Base-by-base conservation (phyloP, 2,888 invertebrate species). In the Cheilosia soror region DNA sequence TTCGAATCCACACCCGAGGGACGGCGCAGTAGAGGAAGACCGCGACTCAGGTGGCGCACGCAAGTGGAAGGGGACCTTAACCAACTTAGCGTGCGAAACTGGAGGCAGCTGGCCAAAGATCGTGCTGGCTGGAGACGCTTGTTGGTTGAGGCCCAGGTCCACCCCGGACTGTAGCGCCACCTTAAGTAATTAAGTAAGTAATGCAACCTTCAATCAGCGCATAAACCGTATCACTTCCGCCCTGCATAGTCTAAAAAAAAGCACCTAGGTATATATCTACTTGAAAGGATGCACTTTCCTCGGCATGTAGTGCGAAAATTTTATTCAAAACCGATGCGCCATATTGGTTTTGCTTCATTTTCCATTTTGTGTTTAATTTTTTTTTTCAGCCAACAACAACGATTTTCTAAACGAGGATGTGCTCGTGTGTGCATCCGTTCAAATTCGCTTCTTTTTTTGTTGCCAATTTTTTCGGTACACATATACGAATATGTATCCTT, bases 241-340 rank as follows among this genome's bases (percentile, higher is more conserved):
- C 27, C n/a, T 57, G 11, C 5, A 25, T 11, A 15, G 4, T 40
- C 40, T 25, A 40, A 40, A 37, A 33, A 29, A 11, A 5, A 6
- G 31, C 31, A 29, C 25, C 15, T 11, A 3, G 13, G 13, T 40
- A 11, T 2, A 20, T 20, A n/a, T n/a, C n/a, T n/a, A 20, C 20
- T 25, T 68, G 44, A 37, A 69, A 55, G 27, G 29, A 69, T 31
- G n/a, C 57, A 62, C 37, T 55, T 69, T 53, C 9, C 44, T n/a
- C 11, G 13, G 20, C 29, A 37, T 31, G 27, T 37, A 37, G 33
- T 15, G n/a, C 33, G 15, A 65, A 60, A 72, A 69, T 77, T 77
- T 63, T 84, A 84, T 87, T 75, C 84, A 68, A 84, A 87, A 87
- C 81, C 73, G 40, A 68, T 78, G 77, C 75, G 79, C 69, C 87